Conservation (phyloP, 2,113 vertebrate genomes). For the Oophaga pumilio region DNA sequence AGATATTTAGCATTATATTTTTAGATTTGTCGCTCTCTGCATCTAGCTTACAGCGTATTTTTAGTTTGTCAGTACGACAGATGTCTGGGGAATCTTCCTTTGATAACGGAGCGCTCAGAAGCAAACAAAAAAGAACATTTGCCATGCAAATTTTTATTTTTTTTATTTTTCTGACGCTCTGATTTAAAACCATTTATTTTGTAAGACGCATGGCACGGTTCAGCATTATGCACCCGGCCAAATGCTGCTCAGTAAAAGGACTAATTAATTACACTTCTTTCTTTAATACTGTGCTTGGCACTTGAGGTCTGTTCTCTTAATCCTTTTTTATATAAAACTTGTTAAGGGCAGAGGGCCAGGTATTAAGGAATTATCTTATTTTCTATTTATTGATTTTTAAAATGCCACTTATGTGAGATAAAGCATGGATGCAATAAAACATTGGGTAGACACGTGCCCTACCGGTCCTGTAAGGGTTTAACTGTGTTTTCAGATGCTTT, state of each 20-base stretch:
- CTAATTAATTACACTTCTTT: slow-evolving; percentile 8
- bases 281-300: not conserved
- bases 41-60: slow-evolving; percentile 55
- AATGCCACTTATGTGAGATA: not conserved
- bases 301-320: not conserved
- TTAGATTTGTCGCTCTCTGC: not conserved
- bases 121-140: not conserved
- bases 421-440: not conserved
- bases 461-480: not conserved
- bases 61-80: slow-evolving; percentile 55
- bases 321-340: not conserved
- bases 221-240: not conserved
- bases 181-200: slow-evolving; percentile 30
- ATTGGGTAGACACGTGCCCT: not conserved
- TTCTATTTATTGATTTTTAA: slow-evolving; percentile 28
- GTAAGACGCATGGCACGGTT: not conserved
- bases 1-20: slow-evolving; percentile 33
- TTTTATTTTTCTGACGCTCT: not conserved
- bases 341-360: not conserved
- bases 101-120: slow-evolving; percentile 58
- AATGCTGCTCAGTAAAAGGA: slow-evolving; percentile 1
- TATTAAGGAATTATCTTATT: slow-evolving; percentile 6
- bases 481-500: not conserved
- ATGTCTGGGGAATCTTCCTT: slow-evolving; percentile 63
- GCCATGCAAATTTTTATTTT: slow-evolving; percentile 36